Conservation (phyloP, 2,888 invertebrate species). For the Neoscelio sp. region DNA sequence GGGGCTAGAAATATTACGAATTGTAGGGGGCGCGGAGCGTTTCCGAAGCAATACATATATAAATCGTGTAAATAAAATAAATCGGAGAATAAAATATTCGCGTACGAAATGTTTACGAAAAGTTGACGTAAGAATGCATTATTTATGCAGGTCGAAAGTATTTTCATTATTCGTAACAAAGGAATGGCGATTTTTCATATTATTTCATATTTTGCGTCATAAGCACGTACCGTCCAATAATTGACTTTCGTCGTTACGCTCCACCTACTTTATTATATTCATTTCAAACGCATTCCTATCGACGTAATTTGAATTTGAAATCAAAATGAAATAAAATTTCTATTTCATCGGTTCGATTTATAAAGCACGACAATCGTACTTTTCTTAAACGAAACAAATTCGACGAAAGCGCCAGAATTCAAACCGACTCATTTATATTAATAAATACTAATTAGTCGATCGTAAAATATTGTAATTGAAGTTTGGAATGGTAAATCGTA, state of each 20-base stretch:
- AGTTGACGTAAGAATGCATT: conserved; percentile 42
- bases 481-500: conserved; percentile 46
- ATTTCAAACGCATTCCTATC: conserved; percentile 3
- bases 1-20: too few relatives aligned
- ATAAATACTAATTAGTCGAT: conserved; percentile 64
- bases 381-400: too few relatives aligned
- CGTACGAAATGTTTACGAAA: conserved; percentile 40
- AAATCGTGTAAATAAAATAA: conserved; percentile 46
- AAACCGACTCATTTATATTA: conserved; percentile 63
- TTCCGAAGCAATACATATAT: too few relatives aligned
- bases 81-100: conserved; percentile 12
- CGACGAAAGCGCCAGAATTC: too few relatives aligned
- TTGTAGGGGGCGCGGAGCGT: too few relatives aligned
- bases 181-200: conserved; percentile 74
- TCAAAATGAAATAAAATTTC: too few relatives aligned
- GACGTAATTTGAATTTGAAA: too few relatives aligned
- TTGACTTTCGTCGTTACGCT: conserved; percentile 63
- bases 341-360: too few relatives aligned
- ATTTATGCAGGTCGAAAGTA: conserved; percentile 57
- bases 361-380: too few relatives aligned
- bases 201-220: conserved; percentile 80
- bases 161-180: conserved; percentile 66
- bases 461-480: conserved; percentile 61
- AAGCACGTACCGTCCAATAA: conserved; percentile 79
- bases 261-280: conserved; percentile 32